Evolutionary conservation across 2,797 vertebrate genomes (phyloP).

Genomic region (Serranus cabrilla): DNA sequence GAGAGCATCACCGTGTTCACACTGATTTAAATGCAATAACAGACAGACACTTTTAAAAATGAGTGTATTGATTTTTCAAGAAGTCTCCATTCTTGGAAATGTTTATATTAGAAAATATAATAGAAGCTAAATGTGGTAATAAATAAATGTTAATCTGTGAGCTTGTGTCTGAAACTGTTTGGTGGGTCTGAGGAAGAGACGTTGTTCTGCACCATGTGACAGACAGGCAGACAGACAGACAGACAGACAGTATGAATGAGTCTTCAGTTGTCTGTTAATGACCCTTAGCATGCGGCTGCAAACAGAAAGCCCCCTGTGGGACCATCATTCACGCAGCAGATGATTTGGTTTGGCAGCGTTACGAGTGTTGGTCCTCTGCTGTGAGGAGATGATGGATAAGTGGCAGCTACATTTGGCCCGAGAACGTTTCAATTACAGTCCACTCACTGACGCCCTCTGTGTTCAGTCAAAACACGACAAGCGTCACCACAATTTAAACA

Average conservation of each 20-base stretch:
- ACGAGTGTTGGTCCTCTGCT: not conserved
- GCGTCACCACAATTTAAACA: not conserved
- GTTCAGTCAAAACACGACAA: not conserved
- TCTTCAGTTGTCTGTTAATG: constrained; percentile 55
- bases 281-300: constrained; percentile 29
- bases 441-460: not conserved
- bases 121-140: too few species aligned
- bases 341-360: constrained; percentile 26
- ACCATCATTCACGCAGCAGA: constrained; percentile 16
- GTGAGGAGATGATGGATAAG: constrained; percentile 1
- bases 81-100: not conserved
- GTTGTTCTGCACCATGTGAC: constrained; percentile 1
- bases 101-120: not conserved
- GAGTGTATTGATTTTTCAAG: too few species aligned
- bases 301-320: constrained; percentile 19
- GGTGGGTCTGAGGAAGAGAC: not conserved
- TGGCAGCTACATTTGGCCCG: not conserved
- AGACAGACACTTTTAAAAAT: too few species aligned
- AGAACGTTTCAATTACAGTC: not conserved
- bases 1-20: not conserved
- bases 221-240: not conserved
- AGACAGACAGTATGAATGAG: constrained; percentile 30
- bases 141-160: not conserved
- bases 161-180: constrained; percentile 3
- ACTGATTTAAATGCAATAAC: not conserved